A percentile compares a stretch with the other conserved stretches of the same genome.
Evolutionary conservation across 1,140 invertebrate species (phyloP).

Genomic region (Mya arenaria): DNA sequence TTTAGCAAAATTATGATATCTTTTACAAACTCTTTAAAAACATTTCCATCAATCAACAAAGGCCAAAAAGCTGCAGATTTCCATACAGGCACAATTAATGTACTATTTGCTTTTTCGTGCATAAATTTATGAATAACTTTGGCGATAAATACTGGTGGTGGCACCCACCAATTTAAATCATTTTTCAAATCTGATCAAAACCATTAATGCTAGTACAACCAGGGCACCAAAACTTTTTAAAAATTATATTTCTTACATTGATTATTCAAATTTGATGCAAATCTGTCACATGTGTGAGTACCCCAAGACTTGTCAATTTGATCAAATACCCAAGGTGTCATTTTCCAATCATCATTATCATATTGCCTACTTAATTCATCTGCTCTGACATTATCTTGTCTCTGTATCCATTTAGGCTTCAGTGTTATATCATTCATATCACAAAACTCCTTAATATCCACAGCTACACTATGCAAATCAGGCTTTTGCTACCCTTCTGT

Average conservation of each 20-base stretch:
- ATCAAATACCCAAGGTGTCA: background rate
- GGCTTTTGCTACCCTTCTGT: conserved; percentile 16
- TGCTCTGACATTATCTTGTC: background rate
- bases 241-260: conserved; percentile 2
- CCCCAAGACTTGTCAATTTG: background rate
- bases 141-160: background rate
- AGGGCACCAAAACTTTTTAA: conserved; percentile 13
- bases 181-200: background rate
- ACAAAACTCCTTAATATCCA: background rate
- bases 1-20: background rate
- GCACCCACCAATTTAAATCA: background rate
- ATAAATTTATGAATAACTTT: background rate
- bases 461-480: background rate
- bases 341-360: conserved; percentile 7
- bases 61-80: conserved; percentile 8
- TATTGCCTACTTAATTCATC: background rate
- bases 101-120: background rate
- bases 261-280: conserved; percentile 3
- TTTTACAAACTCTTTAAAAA: background rate
- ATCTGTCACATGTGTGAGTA: background rate
- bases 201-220: background rate
- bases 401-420: background rate
- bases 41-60: background rate
- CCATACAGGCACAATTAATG: conserved; percentile 1
- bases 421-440: background rate